Percentiles rank a stretch among this genome's conserved stretches.
phyloP scores from a whole-genome alignment of 2,888 invertebrate species.

The Drosophila nr. fundita region DNA sequence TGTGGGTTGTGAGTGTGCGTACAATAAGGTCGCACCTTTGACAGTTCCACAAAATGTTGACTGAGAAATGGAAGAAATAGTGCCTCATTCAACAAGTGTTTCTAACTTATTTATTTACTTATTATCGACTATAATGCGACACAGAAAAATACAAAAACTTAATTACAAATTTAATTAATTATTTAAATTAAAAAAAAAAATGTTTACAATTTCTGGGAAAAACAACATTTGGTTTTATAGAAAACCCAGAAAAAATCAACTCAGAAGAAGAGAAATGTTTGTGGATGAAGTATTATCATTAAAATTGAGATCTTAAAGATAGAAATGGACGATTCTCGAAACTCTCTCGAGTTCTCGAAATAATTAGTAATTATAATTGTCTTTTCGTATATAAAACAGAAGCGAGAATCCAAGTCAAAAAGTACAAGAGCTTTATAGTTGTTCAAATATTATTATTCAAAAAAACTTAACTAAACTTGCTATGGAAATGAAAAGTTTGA shows the following conservation, averaged over 20 bases:
- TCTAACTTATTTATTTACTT: neutral
- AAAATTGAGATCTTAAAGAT: neutral
- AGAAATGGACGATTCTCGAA: neutral
- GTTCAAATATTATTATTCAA: neutral
- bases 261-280: neutral
- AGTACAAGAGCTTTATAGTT: neutral
- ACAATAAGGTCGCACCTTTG: slow-evolving; percentile 1
- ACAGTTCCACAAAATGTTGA: neutral
- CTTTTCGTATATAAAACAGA: neutral
- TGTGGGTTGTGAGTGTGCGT: neutral
- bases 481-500: neutral
- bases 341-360: neutral
- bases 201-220: rapidly evolving
- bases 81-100: neutral
- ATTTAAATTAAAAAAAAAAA: neutral
- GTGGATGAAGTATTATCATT: neutral
- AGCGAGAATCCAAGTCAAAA: neutral
- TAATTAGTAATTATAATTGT: neutral
- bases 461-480: too few species aligned
- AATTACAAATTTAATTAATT: neutral
- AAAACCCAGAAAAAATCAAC: neutral
- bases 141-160: neutral
- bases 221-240: neutral
- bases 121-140: neutral
- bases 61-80: neutral